These are phyloP conservation scores for Drosophila subsilvestris DNA, from an alignment of 2,888 invertebrate species.

Conservation along the genomic window DNA sequence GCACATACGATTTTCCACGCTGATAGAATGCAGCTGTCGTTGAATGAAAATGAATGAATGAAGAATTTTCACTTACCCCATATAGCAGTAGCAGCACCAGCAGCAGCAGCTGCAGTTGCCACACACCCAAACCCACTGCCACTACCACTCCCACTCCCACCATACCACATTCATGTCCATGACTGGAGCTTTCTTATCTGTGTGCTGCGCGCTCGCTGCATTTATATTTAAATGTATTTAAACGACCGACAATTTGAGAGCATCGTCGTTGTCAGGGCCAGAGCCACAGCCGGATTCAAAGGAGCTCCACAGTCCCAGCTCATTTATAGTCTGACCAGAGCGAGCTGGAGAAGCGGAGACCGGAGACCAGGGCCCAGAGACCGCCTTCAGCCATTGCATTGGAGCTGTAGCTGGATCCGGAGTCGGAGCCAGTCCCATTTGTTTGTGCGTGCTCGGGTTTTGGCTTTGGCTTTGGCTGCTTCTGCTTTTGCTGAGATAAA, in stretches of 20 bases:
- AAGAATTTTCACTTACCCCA: conserved; percentile 67
- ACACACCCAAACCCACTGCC: not conserved
- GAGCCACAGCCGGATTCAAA: conserved; percentile 6
- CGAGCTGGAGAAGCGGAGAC: conserved; percentile 5
- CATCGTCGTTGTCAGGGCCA: conserved; percentile 68
- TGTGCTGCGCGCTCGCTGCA: conserved; percentile 50
- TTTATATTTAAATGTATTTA: conserved; percentile 79
- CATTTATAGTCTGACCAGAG: conserved; percentile 63
- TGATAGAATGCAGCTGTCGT: conserved; percentile 61
- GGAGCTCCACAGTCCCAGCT: conserved; percentile 35
- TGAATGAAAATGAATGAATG: conserved; percentile 72
- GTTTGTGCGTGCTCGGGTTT: conserved; percentile 72
- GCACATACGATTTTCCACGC: conserved; percentile 52
- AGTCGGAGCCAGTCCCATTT: conserved; percentile 51
- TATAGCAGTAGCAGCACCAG: conserved; percentile 16
- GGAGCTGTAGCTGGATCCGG: not conserved
- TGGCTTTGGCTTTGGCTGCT: conserved; percentile 66
- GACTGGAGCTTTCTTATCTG: conserved; percentile 47
- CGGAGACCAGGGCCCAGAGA: not conserved
- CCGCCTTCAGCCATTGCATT: conserved; percentile 1
- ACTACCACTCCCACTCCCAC: conserved; percentile 1
- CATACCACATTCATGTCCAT: conserved; percentile 30
- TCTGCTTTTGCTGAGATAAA: conserved; percentile 67
- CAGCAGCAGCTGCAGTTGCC: conserved; percentile 3
- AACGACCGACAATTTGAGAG: conserved; percentile 79